A percentile compares a stretch with the other conserved stretches of the same genome.
phyloP scores from a whole-genome alignment of 1,140 invertebrate genomes.

The Ericerus pela region DNA sequence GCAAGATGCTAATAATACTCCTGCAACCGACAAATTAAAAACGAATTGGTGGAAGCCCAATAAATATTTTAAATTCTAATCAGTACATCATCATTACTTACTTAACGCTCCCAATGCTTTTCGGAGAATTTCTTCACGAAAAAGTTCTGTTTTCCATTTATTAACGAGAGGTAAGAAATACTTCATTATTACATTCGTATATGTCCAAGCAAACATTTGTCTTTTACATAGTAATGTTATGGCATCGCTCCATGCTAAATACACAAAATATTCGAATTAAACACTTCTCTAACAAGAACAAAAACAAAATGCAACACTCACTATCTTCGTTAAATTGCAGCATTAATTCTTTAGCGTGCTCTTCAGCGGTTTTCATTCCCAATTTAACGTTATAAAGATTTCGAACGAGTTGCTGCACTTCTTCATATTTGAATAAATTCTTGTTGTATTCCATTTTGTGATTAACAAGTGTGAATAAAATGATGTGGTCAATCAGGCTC shows the following conservation, averaged over 20 bases:
- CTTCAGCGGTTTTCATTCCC: neutral
- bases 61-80: neutral
- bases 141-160: neutral
- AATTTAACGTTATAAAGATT: neutral
- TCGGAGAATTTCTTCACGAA: neutral
- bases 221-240: neutral
- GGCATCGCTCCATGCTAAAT: neutral
- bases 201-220: neutral
- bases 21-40: neutral
- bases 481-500: neutral
- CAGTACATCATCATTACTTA: neutral
- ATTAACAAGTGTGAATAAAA: neutral
- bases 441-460: neutral
- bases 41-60: neutral
- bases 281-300: neutral
- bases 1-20: neutral
- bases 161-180: neutral
- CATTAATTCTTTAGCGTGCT: neutral
- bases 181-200: neutral
- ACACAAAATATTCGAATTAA: neutral
- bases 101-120: neutral
- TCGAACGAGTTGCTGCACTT: neutral
- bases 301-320: neutral
- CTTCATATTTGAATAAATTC: neutral
- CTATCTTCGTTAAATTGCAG: neutral